These are phyloP conservation scores for Eueremaeus valkanovi DNA, from an alignment of 2,888 invertebrate species.

Conservation along the genomic window DNA sequence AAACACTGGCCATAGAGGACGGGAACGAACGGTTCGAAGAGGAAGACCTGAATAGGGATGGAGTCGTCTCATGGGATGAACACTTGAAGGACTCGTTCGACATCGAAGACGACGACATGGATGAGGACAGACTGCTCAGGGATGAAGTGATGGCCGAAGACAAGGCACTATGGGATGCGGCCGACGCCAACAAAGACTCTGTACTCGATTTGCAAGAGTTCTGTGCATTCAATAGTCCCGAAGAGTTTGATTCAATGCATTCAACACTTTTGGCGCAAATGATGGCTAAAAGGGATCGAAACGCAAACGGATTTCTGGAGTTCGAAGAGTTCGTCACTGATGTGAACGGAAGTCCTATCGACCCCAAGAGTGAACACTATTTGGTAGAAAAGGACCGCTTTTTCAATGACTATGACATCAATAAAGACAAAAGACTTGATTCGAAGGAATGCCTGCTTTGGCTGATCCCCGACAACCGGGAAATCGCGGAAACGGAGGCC, in stretches of 20 bases:
- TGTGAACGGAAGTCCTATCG: slow-evolving; percentile 44
- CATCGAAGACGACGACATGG: slow-evolving; percentile 56
- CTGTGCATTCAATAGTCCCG: slow-evolving; percentile 84
- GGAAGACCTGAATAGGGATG: slow-evolving; percentile 77
- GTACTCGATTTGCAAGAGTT: slow-evolving; percentile 72
- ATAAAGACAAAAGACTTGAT: slow-evolving; percentile 75
- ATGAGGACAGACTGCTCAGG: slow-evolving; percentile 49
- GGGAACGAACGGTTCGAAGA: slow-evolving; percentile 77
- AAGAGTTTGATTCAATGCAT: slow-evolving; percentile 81
- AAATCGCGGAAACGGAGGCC: slow-evolving; percentile 84
- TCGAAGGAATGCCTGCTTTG: slow-evolving; percentile 76
- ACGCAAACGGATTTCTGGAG: slow-evolving; percentile 77
- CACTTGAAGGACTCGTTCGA: slow-evolving; percentile 84
- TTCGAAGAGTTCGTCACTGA: slow-evolving; percentile 79
- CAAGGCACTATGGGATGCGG: slow-evolving; percentile 74
- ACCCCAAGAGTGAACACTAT: slow-evolving; percentile 59
- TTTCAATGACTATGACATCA: slow-evolving; percentile 75
- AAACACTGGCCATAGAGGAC: slow-evolving; percentile 77
- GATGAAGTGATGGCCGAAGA: slow-evolving; percentile 64
- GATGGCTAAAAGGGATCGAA: slow-evolving; percentile 75
- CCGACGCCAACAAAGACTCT: slow-evolving; percentile 78
- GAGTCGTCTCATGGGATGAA: slow-evolving; percentile 79
- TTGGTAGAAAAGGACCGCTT: slow-evolving; percentile 73
- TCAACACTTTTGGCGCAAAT: slow-evolving; percentile 62
- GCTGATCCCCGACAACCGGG: slow-evolving; percentile 85